Base-by-base conservation (phyloP, 1,140 invertebrate genomes). In the Drosophila obscura region DNA sequence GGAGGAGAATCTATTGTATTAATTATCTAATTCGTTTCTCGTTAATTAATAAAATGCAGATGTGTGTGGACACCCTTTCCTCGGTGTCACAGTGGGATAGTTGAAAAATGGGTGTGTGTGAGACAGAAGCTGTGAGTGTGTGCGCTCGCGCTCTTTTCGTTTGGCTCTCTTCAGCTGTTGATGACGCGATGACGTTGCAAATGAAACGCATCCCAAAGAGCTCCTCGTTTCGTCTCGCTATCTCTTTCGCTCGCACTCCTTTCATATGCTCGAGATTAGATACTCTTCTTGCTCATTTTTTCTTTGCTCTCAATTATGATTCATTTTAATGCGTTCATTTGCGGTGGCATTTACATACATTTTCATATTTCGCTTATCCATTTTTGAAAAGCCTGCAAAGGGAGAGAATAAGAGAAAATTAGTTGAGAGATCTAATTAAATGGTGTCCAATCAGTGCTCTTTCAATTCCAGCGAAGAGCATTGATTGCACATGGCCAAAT, bases 71-170 rank as follows among this genome's bases (percentile, higher is more conserved):
- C 26, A 31, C 51, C 41, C 46, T 53, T 58, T 52, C 13, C 35
- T 39, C 35, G 4, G 11, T 11, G 35, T 52, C 8, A 9, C 31
- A 31, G 31, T 7, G 31, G 22, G 44, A 57, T 31, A 60, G 53
- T 79, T 45, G 55, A 61, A 53, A 88, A 88, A 88, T 87, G 79
- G 82, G 81, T 69, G 83, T 87, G 83, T 75, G 35, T 39, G 35
- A 71, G 77, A 75, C 56, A 71, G 71, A 16, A 68, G 58, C 53
- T 58, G 76, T 31, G 31, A 31, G 31, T 31, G 31, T 9, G 77
- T 87, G 82, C 82, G 82, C 81, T 78, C 74, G 83, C 78, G 82
- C 81, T 58, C 82, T 83, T 80, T 87, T 83, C 82, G 35, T 82
- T 82, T 31, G 15, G 13, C n/a, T 56, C 26, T 15, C 51, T 52